Base-by-base conservation (phyloP, 2,113 vertebrate species). In the Hypomesus transpacificus region DNA sequence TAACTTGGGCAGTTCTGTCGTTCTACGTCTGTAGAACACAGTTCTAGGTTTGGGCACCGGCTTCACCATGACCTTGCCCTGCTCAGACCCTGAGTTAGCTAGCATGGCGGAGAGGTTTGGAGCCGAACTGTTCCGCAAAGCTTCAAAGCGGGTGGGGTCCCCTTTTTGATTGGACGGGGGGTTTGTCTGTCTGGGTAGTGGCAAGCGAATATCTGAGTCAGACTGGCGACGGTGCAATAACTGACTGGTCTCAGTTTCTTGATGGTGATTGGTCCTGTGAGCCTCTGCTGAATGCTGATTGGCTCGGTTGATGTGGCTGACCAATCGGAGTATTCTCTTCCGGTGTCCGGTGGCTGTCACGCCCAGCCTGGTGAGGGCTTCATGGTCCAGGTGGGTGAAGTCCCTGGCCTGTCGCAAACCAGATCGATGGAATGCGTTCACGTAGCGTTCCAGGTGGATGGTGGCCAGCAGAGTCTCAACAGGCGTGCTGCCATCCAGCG, bases 11-110 rank as follows among this genome's bases (percentile, higher is more conserved):
- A 82, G 86, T 0, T 82, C 60, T 0, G 84, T 46, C 2, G 39
- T 88, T 77, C 91, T 20, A 16, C 85, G 86, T 58, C 92, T 94
- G 69, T 92, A 90, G 69, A 98, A 98, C 22, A 98, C 92, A 0
- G 96, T 98, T 86, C 97, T 93, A 0, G 97, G 97, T 85, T 96
- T 98, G 51, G 96, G 97, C 20, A 98, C 80, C 0, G 97, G 97
- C 73, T 94, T 98, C 22, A 79, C 53, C 1, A 61, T 7, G 0
- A 68, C 56, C 2, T 66, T 3, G 26, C 69, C 67, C 11, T 9
- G 20, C 51, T 73, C 68, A 0, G 64, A 31, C 79, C 66, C 24
- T 0, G 84, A 78, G 66, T 73, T 80, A 1, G 76, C 74, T 53
- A 88, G 66, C 80, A 87, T 77, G 60, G 81, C 66, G n/a, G 66